These are phyloP conservation scores for Fragum sueziense DNA, from an alignment of 2,888 invertebrate genomes.

Conservation along the genomic window DNA sequence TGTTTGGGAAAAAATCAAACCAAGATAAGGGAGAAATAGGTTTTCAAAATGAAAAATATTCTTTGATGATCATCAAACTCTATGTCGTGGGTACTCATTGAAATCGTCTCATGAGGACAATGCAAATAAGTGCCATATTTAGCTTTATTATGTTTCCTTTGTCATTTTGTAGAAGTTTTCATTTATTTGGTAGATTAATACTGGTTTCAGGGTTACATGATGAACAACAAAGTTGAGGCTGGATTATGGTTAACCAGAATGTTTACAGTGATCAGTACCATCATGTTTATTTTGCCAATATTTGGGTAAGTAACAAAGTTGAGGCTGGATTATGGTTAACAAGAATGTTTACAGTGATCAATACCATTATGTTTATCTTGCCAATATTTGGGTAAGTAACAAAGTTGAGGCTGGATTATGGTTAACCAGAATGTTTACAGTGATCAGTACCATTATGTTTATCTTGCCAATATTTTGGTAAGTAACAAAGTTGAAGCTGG, in stretches of 20 bases:
- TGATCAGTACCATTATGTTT: conserved; percentile 93
- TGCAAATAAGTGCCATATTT: too few relatives aligned
- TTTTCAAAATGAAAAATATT: too few relatives aligned
- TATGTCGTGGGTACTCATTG: too few relatives aligned
- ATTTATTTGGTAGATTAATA: background rate
- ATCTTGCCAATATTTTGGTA: conserved; percentile 94
- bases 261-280: conserved; percentile 91
- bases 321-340: conserved; percentile 94
- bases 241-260: conserved; percentile 94
- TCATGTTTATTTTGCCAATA: conserved; percentile 93
- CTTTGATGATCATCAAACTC: too few relatives aligned
- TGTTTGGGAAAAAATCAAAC: too few relatives aligned
- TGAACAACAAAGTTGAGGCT: conserved; percentile 93
- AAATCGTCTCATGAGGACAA: too few relatives aligned
- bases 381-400: conserved; percentile 94
- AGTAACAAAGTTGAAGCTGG: conserved; percentile 91
- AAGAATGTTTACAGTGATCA: conserved; percentile 91
- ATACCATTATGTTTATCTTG: conserved; percentile 92
- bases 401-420: conserved; percentile 94
- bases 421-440: conserved; percentile 92
- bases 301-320: conserved; percentile 93
- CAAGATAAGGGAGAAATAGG: too few relatives aligned
- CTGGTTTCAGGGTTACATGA: conserved; percentile 83
- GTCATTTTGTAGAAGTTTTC: too few relatives aligned
- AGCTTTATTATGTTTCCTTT: too few relatives aligned